Conservation (phyloP, 2,888 invertebrate genomes). For the Lepidonotus clava region DNA sequence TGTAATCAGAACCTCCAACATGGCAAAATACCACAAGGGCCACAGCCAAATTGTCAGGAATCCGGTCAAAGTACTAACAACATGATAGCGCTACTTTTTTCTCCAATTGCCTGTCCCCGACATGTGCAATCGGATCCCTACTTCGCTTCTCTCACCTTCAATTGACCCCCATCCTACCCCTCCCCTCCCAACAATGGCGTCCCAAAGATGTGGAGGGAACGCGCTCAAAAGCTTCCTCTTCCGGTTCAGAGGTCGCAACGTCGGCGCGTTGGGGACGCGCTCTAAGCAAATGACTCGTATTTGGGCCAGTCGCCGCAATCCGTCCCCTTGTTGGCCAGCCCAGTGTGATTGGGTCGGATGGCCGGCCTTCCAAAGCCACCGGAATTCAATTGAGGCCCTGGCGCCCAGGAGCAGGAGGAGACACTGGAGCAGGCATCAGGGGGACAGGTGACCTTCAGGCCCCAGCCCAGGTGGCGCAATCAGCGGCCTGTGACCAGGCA, state of each 20-base stretch:
- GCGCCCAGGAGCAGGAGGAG: background rate
- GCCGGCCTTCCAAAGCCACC: background rate
- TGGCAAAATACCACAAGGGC: too few species aligned
- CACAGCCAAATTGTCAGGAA: too few species aligned
- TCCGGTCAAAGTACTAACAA: too few species aligned
- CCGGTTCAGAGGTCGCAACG: background rate
- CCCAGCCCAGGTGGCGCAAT: too few species aligned
- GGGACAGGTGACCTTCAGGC: background rate
- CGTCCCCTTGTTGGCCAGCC: background rate
- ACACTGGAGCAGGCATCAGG: background rate
- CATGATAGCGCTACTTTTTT: background rate
- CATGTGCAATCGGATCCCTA: background rate
- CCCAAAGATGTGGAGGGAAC: background rate
- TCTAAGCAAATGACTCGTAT: constrained; percentile 2
- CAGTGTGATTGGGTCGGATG: too few species aligned
- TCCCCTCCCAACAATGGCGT: background rate
- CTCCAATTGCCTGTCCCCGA: background rate
- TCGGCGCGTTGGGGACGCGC: background rate
- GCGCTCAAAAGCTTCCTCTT: background rate
- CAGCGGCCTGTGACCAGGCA: too few species aligned
- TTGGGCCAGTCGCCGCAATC: background rate
- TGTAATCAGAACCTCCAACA: too few species aligned
- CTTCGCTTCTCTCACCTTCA: too few species aligned
- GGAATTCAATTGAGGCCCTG: background rate
- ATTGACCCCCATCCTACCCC: too few species aligned